phyloP scores from a whole-genome alignment of 2,113 vertebrate species.

The Ellobius talpinus region DNA sequence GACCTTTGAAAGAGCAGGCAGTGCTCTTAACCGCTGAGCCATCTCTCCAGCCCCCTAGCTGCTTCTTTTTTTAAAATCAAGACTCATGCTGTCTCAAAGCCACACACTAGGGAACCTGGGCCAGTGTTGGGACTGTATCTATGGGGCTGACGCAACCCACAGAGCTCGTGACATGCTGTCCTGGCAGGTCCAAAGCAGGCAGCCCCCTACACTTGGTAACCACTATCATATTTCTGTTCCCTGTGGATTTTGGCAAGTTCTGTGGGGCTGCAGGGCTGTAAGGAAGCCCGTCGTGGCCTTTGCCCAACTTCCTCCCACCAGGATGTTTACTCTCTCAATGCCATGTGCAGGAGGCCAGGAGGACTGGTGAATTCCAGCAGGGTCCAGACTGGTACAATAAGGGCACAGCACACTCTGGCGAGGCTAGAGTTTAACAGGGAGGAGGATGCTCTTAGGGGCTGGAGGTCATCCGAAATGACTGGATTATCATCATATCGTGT shows the following conservation, averaged over 20 bases:
- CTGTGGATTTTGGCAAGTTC: neutral
- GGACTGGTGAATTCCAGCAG: slow-evolving; percentile 83
- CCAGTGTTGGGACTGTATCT: neutral
- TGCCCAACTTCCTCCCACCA: slow-evolving; percentile 40
- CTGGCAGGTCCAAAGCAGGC: neutral
- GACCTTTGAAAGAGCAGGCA: no score
- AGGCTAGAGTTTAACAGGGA: neutral
- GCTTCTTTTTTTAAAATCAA: neutral
- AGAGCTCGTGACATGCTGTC: neutral
- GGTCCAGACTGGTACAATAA: slow-evolving; percentile 83
- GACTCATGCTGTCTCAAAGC: neutral
- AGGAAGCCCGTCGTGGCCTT: neutral
- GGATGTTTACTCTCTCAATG: slow-evolving; percentile 88
- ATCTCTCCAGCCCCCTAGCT: no score
- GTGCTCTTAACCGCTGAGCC: no score
- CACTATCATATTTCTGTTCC: neutral
- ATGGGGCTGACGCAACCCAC: neutral
- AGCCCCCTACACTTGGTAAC: neutral
- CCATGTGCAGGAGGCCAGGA: slow-evolving; percentile 87
- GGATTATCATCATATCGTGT: neutral
- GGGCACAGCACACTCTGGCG: slow-evolving; percentile 78
- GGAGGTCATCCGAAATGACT: neutral
- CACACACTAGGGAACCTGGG: neutral
- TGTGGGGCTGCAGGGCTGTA: neutral
- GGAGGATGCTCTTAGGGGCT: neutral